Base-by-base conservation (phyloP, 2,113 vertebrate genomes). In the Parus major region DNA sequence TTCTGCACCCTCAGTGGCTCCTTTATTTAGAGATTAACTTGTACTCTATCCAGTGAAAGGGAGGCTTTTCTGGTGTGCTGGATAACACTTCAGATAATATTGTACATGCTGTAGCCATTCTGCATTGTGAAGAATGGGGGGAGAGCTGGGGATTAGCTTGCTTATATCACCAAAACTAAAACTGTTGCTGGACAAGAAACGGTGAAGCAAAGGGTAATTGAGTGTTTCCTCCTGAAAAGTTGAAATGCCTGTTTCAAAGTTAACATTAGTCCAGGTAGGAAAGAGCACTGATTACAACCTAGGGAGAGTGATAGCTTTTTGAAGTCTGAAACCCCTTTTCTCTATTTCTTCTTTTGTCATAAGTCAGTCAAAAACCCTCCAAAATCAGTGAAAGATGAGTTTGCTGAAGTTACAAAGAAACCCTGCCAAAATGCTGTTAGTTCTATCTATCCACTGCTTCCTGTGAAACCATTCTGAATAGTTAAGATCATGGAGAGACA, bases 321-420 rank as follows among this genome's bases (percentile, higher is more conserved):
- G 3, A 6, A 39, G 21, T 18, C 10, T 65, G 71, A 64, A 80
- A 69, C 2, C 0, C 2, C 9, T 92, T 61, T 72, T 42, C 23
- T 56, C 1, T 29, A 0, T 71, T 75, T 72, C 3, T 15, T 47
- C 3, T 69, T 18, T 73, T 61, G 14, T 41, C 3, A 0, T 53
- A 33, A 61, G 23, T 64, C 5, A 18, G 15, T 78, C 2, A 64
- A 64, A 46, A 7, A 15, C 15, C 1, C 17, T 7, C 15, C 11
- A n/a, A 66, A 70, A 19, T 44, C 25, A 24, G 4, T 27, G 10
- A 25, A 42, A 46, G 15, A 53, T 8, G 14, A 23, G 12, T 52
- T 81, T 35, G 16, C 24, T 3, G 1, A 68, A 66, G 39, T 44
- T 52, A 8, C 3, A 12, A 35, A 59, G 57, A 66, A 83, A 21